These are phyloP conservation scores for Macquaria ambigua DNA, from an alignment of 2,113 vertebrate species.

Conservation along the genomic window DNA sequence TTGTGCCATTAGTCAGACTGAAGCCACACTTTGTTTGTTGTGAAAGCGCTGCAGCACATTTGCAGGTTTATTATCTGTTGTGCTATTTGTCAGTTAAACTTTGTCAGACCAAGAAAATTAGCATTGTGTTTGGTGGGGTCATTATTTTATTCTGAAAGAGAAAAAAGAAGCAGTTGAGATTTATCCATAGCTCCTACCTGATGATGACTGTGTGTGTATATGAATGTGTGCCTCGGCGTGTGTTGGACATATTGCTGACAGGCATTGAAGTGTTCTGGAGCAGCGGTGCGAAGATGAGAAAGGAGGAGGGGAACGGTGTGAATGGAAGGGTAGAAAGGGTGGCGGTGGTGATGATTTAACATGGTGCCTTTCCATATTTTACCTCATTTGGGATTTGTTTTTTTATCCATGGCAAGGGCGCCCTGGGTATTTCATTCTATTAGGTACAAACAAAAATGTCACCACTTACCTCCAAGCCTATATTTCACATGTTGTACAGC, in stretches of 20 bases:
- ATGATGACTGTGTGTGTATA: constrained; percentile 17
- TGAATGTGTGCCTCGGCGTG: constrained; percentile 7
- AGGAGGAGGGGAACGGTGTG: constrained; percentile 31
- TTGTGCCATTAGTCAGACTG: constrained; percentile 32
- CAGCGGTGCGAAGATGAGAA: constrained; percentile 54
- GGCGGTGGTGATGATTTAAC: constrained; percentile 56
- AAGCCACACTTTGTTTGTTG: constrained; percentile 28
- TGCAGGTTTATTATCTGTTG: constrained; percentile 23
- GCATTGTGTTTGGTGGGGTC: constrained; percentile 35
- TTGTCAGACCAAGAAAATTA: constrained; percentile 34
- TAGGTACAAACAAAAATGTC: constrained; percentile 56
- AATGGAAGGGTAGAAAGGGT: constrained; percentile 18
- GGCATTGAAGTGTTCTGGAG: constrained; percentile 51
- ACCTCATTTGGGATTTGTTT: constrained; percentile 60
- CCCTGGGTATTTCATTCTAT: constrained; percentile 67
- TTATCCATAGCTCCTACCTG: constrained; percentile 30
- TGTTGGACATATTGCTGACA: constrained; percentile 70
- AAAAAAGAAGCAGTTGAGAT: constrained; percentile 1
- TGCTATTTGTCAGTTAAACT: constrained; percentile 35
- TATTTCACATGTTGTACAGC: constrained; percentile 54
- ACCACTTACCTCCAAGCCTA: constrained; percentile 34
- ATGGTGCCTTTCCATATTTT: constrained; percentile 59
- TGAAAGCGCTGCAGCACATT: constrained; percentile 27
- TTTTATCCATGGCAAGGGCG: constrained; percentile 58
- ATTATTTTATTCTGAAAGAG: constrained; percentile 35